Percentiles rank a stretch among this genome's conserved stretches.
Evolutionary conservation across 2,113 vertebrate genomes (phyloP).

Genomic region (Alethe castanea): DNA sequence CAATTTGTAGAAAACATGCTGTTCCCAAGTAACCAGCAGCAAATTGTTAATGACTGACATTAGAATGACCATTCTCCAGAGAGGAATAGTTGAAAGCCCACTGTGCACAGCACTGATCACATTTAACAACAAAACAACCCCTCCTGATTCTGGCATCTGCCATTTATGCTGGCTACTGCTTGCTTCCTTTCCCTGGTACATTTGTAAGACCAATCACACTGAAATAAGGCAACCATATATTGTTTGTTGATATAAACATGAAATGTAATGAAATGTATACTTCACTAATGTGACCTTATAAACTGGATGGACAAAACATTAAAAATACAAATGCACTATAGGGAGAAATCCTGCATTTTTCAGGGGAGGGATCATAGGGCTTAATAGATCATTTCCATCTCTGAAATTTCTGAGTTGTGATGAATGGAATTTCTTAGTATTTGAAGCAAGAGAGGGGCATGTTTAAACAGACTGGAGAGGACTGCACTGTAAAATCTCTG

Average conservation of each 20-base stretch:
- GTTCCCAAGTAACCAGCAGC: conserved; percentile 47
- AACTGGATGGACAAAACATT: not conserved
- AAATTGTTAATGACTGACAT: conserved; percentile 46
- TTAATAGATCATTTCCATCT: conserved; percentile 39
- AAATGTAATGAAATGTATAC: not conserved
- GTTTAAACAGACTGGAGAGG: conserved; percentile 24
- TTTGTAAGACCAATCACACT: not conserved
- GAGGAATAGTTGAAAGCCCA: not conserved
- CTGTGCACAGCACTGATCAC: not conserved
- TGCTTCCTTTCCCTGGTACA: not conserved
- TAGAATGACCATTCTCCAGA: not conserved
- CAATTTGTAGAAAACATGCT: conserved; percentile 39
- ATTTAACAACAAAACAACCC: conserved; percentile 22
- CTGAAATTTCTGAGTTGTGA: conserved; percentile 45
- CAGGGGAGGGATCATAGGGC: not conserved
- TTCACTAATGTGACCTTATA: not conserved
- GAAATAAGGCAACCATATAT: not conserved
- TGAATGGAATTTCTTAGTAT: conserved; percentile 59
- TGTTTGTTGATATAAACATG: not conserved
- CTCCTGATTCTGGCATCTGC: not conserved
- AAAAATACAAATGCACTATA: not conserved
- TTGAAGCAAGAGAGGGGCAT: conserved; percentile 26
- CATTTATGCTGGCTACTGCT: not conserved
- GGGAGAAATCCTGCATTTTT: not conserved
- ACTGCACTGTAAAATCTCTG: conserved; percentile 42